A percentile compares a stretch with the other conserved stretches of the same genome.
Evolutionary conservation across 2,797 vertebrate genomes (phyloP).

Genomic region (Meriones psammophilus): DNA sequence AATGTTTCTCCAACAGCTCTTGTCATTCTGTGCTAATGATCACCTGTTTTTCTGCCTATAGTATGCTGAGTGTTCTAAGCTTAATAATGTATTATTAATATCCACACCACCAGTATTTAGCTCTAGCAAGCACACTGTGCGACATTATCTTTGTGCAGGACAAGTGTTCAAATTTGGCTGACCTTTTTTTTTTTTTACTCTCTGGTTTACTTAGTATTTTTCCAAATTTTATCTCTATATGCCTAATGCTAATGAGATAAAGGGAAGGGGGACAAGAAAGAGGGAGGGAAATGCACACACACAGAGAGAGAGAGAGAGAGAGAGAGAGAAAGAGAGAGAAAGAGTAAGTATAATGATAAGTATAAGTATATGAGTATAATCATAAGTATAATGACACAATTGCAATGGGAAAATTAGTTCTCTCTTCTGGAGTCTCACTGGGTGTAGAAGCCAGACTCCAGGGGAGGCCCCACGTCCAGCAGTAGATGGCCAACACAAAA

Average conservation of each 20-base stretch:
- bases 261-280: not conserved
- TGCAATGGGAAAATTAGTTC: not conserved
- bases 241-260: not conserved
- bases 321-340: not conserved
- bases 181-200: not conserved
- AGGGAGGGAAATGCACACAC: no score
- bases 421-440: not conserved
- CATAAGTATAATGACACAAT: not conserved
- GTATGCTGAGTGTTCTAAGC: not conserved
- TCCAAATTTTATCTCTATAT: not conserved
- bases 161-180: not conserved
- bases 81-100: not conserved
- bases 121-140: not conserved
- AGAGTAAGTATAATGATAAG: not conserved
- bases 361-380: not conserved
- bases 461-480: no score
- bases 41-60: not conserved
- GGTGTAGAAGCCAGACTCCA: not conserved
- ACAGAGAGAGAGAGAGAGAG: not conserved
- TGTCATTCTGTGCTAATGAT: not conserved
- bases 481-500: not conserved
- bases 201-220: slow-evolving; percentile 40
- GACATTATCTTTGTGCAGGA: not conserved
- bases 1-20: not conserved
- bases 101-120: not conserved